Conservation (phyloP, 2,888 invertebrate species). For the Platycheirus albimanus region DNA sequence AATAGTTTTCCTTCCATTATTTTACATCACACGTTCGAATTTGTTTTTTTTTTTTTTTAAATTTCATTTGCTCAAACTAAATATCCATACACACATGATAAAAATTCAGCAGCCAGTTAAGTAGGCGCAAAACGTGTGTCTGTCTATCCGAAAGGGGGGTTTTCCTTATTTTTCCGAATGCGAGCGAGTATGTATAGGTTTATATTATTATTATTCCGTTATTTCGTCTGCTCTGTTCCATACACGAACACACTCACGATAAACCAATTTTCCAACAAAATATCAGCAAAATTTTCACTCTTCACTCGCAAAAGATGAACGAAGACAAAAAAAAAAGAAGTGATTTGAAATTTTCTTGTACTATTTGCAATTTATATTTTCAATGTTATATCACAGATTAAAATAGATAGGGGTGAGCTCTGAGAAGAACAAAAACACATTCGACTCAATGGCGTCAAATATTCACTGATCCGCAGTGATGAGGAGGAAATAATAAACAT, state of each 20-base stretch:
- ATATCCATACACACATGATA: conserved; percentile 57
- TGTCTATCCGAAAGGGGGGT: conserved; percentile 11
- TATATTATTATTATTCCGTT: conserved; percentile 1
- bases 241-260: conserved; percentile 31
- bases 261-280: conserved; percentile 63
- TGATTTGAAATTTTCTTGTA: conserved; percentile 50
- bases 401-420: conserved; percentile 64
- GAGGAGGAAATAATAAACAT: conserved; percentile 64
- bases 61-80: conserved; percentile 41
- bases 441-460: conserved; percentile 72
- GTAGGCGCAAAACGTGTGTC: conserved; percentile 73
- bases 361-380: conserved; percentile 73
- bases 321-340: conserved; percentile 22
- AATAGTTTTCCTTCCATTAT: conserved; percentile 71
- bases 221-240: conserved; percentile 19
- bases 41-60: conserved; percentile 21
- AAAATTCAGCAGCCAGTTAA: conserved; percentile 62
- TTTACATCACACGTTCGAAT: conserved; percentile 69
- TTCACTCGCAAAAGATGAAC: conserved; percentile 33
- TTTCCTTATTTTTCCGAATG: conserved; percentile 43
- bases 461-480: conserved; percentile 62
- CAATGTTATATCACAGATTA: conserved; percentile 75
- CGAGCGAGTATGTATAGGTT: conserved; percentile 11
- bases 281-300: conserved; percentile 43
- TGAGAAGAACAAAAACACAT: conserved; percentile 57